These are phyloP conservation scores for Catocala fraxini DNA, from an alignment of 2,888 invertebrate genomes.

Conservation along the genomic window DNA sequence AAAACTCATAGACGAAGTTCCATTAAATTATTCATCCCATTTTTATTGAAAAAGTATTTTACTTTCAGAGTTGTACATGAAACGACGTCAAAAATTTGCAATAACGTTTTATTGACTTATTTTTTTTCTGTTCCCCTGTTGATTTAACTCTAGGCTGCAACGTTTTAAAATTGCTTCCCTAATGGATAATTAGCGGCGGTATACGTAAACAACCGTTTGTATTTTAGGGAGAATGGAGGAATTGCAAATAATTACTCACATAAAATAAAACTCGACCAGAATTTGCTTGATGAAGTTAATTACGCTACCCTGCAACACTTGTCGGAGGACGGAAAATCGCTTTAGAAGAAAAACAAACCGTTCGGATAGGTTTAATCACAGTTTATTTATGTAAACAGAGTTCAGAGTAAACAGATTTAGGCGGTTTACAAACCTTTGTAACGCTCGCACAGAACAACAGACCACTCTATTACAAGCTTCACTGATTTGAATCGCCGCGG, in stretches of 20 bases:
- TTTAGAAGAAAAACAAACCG: conserved; percentile 30
- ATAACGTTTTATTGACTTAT: conserved; percentile 8
- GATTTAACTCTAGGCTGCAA: conserved; percentile 12
- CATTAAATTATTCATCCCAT: too few species aligned
- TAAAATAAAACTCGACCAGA: conserved; percentile 36
- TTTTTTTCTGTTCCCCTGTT: conserved; percentile 14
- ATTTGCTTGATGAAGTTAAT: conserved; percentile 45
- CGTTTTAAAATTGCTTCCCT: conserved; percentile 23
- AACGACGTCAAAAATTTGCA: conserved; percentile 4
- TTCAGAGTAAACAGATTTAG: conserved; percentile 20
- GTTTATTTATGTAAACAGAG: conserved; percentile 20
- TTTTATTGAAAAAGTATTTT: neutral
- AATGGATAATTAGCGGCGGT: conserved; percentile 39
- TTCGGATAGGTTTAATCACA: conserved; percentile 26
- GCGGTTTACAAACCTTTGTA: conserved; percentile 5
- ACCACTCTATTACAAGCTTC: conserved; percentile 30
- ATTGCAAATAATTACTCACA: conserved; percentile 42
- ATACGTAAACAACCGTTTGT: conserved; percentile 33
- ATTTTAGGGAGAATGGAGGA: conserved; percentile 29
- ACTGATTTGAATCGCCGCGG: conserved; percentile 20
- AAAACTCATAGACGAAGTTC: too few species aligned
- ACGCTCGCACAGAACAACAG: conserved; percentile 4
- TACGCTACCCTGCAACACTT: conserved; percentile 36
- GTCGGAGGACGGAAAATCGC: conserved; percentile 33
- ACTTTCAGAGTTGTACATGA: neutral